A percentile compares a stretch with the other conserved stretches of the same genome.
Conservation (phyloP, 1,140 invertebrate species). For the Brachionus rubens region DNA sequence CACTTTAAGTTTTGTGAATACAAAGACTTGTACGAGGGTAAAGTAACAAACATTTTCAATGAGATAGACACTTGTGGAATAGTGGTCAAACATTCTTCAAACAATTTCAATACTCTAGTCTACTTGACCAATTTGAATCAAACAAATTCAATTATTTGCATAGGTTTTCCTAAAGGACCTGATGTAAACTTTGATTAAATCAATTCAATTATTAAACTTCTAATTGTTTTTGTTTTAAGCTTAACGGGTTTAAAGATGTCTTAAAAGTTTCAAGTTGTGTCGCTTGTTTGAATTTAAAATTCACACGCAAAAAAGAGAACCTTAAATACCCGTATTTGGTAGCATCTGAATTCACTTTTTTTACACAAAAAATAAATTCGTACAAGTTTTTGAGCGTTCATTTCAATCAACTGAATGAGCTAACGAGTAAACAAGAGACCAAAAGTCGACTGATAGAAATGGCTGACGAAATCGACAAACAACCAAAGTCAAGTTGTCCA, state of each 20-base stretch:
- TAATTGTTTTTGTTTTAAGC: not conserved
- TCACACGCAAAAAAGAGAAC: not conserved
- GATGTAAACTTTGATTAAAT: not conserved
- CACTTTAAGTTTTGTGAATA: not conserved
- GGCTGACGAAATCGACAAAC: not conserved
- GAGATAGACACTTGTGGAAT: conserved; percentile 41
- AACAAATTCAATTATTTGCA: conserved; percentile 37
- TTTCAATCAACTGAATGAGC: not conserved
- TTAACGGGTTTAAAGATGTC: conserved; percentile 21
- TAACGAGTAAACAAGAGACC: not conserved
- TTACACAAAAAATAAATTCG: conserved; percentile 13
- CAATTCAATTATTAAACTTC: too few species aligned
- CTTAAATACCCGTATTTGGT: conserved; percentile 30
- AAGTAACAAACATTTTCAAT: not conserved
- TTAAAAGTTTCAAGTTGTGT: conserved; percentile 24
- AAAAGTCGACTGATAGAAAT: not conserved
- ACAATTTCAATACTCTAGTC: conserved; percentile 6
- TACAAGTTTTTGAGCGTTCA: not conserved
- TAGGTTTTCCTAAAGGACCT: not conserved
- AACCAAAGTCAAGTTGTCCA: not conserved
- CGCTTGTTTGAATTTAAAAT: conserved; percentile 17
- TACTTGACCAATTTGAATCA: conserved; percentile 30
- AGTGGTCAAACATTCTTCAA: not conserved
- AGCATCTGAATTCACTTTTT: not conserved
- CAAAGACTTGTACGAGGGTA: not conserved